Base-by-base conservation (phyloP, 2,888 invertebrate genomes). In the Mayetiola destructor region DNA sequence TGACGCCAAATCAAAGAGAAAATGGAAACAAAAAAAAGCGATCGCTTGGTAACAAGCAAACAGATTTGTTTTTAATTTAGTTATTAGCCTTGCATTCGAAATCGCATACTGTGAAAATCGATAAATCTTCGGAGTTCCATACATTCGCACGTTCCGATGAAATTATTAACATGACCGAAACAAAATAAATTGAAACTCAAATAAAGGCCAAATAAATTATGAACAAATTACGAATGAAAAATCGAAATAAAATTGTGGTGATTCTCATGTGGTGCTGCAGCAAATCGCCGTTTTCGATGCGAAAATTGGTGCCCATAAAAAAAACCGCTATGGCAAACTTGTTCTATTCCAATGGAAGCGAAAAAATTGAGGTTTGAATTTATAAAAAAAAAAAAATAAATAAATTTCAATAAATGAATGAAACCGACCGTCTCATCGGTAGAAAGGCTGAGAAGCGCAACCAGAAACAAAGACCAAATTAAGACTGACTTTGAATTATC, bases 61-160 rank as follows among this genome's bases (percentile, higher is more conserved):
- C 48, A 27, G 48, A 48, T 48, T 48, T 48, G 48, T 48, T 48
- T 48, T 48, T 48, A 48, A 48, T 48, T 48, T 48, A 48, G 48
- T 48, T 48, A 48, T 48, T 48, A 48, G 48, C 27, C 16, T 39
- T 23, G 42, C 42, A 48, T 48, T 27, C 42, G 48, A 27, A 48
- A n/a, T 16, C 48, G 48, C 48, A 48, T 48, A 48, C 48, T 48
- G 48, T 48, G 48, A 27, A 48, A 48, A 48, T 48, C 48, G 9
- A 48, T 48, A 48, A 48, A 48, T 48, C 48, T 48, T 48, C 16
- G n/a, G n/a, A n/a, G n/a, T n/a, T 48, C 5, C 8, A 16, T 48
- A n/a, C 48, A 27, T 27, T 27, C 48, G 16, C 16, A 27, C 48
- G 27, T 3, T 27, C 48, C 27, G 48, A 27, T 48, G 48, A 48